Conservation (phyloP, 2,113 vertebrate genomes). For the Macroglossus sobrinus region DNA sequence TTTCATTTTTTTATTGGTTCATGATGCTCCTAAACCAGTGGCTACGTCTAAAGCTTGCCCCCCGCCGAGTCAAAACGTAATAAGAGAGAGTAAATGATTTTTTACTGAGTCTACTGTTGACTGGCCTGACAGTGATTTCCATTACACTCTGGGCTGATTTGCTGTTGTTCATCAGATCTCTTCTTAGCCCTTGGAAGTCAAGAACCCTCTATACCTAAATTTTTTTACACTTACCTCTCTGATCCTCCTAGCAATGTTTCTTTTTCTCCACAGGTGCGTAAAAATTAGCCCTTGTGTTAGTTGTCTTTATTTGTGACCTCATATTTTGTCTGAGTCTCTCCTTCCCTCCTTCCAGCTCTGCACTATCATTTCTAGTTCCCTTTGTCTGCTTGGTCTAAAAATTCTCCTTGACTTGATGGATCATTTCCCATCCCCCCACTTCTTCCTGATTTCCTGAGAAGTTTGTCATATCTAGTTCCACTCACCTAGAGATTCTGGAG, state of each 20-base stretch:
- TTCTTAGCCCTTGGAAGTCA: background rate
- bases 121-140: background rate
- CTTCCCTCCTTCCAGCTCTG: background rate
- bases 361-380: background rate
- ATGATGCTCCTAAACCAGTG: background rate
- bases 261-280: background rate
- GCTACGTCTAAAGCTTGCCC: slow-evolving; percentile 9
- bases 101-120: background rate
- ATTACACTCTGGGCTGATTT: background rate
- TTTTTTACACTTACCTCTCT: background rate
- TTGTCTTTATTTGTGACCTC: background rate
- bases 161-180: background rate
- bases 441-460: background rate
- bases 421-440: background rate
- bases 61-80: background rate
- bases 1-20: background rate
- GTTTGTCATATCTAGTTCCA: background rate
- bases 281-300: background rate
- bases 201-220: background rate
- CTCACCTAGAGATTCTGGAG: background rate
- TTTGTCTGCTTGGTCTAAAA: background rate
- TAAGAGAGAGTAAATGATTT: background rate
- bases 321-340: background rate
- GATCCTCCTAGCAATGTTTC: background rate
- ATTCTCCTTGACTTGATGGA: background rate